These are phyloP conservation scores for Aphidoletes aphidimyza DNA, from an alignment of 2,888 invertebrate genomes.

Conservation along the genomic window DNA sequence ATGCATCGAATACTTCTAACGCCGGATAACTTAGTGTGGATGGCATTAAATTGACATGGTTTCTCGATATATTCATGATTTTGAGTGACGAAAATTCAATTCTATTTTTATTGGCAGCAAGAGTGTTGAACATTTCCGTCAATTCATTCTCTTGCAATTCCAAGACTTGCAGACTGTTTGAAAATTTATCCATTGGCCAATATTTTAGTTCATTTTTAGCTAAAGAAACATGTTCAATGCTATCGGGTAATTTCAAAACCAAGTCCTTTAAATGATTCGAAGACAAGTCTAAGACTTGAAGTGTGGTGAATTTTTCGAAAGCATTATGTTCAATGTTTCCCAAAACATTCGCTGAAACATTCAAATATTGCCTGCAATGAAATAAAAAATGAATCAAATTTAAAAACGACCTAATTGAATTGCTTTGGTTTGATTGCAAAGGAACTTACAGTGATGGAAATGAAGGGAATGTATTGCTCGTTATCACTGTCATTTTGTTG, in stretches of 20 bases:
- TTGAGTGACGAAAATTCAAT: conserved; percentile 52
- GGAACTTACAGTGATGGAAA: conserved; percentile 55
- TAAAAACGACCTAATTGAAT: background rate
- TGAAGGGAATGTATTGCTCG: conserved; percentile 55
- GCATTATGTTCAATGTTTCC: conserved; percentile 56
- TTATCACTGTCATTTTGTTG: conserved; percentile 56
- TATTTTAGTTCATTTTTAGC: conserved; percentile 55
- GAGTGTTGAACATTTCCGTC: background rate
- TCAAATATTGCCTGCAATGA: conserved; percentile 55
- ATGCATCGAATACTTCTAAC: conserved; percentile 55
- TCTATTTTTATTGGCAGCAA: background rate
- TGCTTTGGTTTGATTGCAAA: background rate
- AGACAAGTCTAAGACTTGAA: conserved; percentile 56
- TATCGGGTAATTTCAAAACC: conserved; percentile 38
- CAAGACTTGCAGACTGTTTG: conserved; percentile 55
- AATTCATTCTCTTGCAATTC: conserved; percentile 56
- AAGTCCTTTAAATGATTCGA: conserved; percentile 55
- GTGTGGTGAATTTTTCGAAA: conserved; percentile 53
- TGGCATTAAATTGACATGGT: conserved; percentile 54
- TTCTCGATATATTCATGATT: conserved; percentile 54
- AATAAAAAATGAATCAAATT: background rate
- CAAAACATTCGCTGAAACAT: conserved; percentile 56
- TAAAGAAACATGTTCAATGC: conserved; percentile 55
- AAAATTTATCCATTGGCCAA: conserved; percentile 56
- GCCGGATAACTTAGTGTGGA: conserved; percentile 22